Conservation (phyloP, 2,888 invertebrate species). For the Belgica antarctica region DNA sequence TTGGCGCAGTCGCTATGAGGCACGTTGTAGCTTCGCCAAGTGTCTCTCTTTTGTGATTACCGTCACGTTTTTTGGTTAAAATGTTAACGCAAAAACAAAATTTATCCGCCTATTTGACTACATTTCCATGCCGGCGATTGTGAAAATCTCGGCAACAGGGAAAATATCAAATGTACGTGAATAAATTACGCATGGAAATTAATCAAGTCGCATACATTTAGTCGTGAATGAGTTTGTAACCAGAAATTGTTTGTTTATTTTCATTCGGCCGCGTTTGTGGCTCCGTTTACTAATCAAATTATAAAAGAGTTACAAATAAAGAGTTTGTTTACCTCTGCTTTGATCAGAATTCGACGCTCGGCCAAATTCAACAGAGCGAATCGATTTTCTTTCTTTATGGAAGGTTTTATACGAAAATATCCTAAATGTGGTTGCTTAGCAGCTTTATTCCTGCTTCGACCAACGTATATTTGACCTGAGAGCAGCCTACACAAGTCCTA, state of each 20-base stretch:
- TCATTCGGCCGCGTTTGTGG: slow-evolving; percentile 5
- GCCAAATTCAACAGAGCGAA: slow-evolving; percentile 28
- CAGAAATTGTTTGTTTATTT: slow-evolving; percentile 8
- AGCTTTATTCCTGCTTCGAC: no score
- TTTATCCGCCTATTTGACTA: background rate
- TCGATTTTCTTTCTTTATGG: slow-evolving; percentile 9
- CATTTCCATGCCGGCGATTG: background rate
- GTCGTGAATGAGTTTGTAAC: slow-evolving; percentile 1
- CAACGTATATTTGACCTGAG: no score
- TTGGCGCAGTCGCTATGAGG: background rate
- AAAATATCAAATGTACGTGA: no score
- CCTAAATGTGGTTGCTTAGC: no score
- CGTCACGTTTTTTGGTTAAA: no score
- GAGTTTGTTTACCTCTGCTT: slow-evolving; percentile 32
- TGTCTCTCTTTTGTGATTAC: no score
- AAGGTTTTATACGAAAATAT: no score
- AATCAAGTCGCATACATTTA: slow-evolving; percentile 36
- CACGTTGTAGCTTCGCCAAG: no score
- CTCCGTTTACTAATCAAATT: background rate
- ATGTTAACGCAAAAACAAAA: background rate
- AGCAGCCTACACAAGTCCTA: no score
- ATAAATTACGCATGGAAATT: slow-evolving; percentile 15
- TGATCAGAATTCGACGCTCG: background rate
- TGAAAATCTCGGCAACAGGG: background rate
- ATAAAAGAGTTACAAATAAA: slow-evolving; percentile 24